phyloP scores from a whole-genome alignment of 1,140 invertebrate genomes.

The Tetranychus urticae region DNA sequence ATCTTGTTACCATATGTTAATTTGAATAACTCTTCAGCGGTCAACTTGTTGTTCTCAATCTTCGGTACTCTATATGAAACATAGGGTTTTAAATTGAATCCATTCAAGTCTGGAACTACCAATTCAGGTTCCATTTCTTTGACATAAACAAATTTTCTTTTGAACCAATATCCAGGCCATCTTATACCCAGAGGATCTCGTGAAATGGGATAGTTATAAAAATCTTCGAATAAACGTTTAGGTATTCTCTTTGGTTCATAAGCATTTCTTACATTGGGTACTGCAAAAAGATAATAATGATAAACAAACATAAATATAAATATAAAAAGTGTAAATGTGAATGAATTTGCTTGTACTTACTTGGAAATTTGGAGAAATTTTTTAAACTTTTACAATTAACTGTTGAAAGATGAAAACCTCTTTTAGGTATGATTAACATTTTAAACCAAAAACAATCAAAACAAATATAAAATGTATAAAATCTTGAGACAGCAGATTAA shows the following conservation, averaged over 20 bases:
- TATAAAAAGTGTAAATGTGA: too few species aligned
- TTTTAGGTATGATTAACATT: too few species aligned
- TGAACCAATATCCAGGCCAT: slow-evolving; percentile 9
- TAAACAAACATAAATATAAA: too few species aligned
- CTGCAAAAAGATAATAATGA: background rate
- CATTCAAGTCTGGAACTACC: slow-evolving; percentile 64
- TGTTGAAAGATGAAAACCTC: too few species aligned
- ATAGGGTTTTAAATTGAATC: slow-evolving; percentile 61
- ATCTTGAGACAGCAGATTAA: too few species aligned
- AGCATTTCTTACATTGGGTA: background rate
- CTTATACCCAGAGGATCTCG: background rate
- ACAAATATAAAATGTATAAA: too few species aligned
- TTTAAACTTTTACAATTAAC: too few species aligned
- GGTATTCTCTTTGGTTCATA: background rate
- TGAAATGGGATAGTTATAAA: background rate
- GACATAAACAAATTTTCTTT: slow-evolving; percentile 28
- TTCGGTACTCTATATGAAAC: slow-evolving; percentile 58
- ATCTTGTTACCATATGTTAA: slow-evolving; percentile 58
- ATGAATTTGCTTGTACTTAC: too few species aligned
- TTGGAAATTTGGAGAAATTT: too few species aligned
- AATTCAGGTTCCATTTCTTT: slow-evolving; percentile 79
- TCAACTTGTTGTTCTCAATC: slow-evolving; percentile 49
- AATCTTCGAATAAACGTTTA: background rate
- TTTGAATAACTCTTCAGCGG: slow-evolving; percentile 57
- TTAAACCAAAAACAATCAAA: too few species aligned